Percentiles rank a stretch among this genome's conserved stretches.
These are phyloP conservation scores for Spizella passerina DNA, from an alignment of 2,797 vertebrate genomes.

Conservation along the genomic window DNA sequence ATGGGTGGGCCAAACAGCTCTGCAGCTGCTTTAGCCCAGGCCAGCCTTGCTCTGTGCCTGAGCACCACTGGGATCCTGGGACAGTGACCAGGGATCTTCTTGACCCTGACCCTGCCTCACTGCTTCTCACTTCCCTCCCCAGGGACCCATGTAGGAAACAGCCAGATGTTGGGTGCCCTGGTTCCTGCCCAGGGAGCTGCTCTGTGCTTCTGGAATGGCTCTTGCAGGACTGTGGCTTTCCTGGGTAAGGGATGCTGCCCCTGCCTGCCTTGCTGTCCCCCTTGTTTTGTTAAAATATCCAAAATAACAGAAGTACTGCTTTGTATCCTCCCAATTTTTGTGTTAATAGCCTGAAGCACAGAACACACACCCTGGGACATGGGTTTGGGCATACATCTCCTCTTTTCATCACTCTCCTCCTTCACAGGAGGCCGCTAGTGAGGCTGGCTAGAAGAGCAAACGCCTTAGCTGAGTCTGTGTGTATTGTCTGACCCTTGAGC, in stretches of 20 bases:
- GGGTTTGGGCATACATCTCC: background rate
- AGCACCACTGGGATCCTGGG: background rate
- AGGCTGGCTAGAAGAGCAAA: background rate
- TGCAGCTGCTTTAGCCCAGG: background rate
- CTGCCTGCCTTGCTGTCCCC: background rate
- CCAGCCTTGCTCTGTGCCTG: background rate
- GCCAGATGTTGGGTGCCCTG: background rate
- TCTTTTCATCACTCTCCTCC: background rate
- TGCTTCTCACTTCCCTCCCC: too few species aligned
- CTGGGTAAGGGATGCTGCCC: background rate
- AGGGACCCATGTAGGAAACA: background rate
- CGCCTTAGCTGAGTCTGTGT: background rate
- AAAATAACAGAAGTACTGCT: background rate
- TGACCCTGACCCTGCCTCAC: background rate
- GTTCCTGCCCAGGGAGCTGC: background rate
- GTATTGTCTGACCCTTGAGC: background rate
- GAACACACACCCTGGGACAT: background rate
- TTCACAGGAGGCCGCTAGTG: background rate
- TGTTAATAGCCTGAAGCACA: background rate
- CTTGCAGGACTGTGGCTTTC: fast-evolving
- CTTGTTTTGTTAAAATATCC: background rate
- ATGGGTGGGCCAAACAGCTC: background rate
- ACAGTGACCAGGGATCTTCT: background rate
- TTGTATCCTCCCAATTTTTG: background rate
- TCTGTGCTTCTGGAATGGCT: background rate